Evolutionary conservation across 2,113 vertebrate genomes (phyloP).

Genomic region (Laticauda laticaudata): DNA sequence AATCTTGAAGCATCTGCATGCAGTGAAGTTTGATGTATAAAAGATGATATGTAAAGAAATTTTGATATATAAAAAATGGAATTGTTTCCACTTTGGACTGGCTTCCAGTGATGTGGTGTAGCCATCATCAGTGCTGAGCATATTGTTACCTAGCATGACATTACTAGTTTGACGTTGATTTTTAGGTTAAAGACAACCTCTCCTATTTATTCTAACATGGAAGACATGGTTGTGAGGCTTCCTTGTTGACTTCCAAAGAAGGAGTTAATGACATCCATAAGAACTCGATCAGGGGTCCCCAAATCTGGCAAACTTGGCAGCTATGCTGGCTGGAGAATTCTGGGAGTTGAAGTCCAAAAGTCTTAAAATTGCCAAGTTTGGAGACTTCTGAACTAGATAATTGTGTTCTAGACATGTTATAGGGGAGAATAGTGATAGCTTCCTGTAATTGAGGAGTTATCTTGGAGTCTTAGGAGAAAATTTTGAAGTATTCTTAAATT

Average conservation of each 20-base stretch:
- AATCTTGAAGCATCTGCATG: background rate
- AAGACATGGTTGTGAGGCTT: conserved; percentile 58
- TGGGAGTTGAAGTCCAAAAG: no score
- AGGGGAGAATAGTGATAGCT: conserved; percentile 60
- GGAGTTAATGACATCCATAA: conserved; percentile 54
- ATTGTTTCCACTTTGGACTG: background rate
- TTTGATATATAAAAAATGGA: background rate
- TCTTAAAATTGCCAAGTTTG: no score
- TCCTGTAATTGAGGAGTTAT: conserved; percentile 46
- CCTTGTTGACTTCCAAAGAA: conserved; percentile 56
- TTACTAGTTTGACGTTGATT: background rate
- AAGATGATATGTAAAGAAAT: no score
- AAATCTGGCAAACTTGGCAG: no score
- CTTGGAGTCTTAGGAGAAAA: conserved; percentile 36
- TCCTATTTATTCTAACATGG: conserved; percentile 45
- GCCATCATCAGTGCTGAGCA: no score
- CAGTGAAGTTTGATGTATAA: background rate
- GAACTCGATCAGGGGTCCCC: background rate
- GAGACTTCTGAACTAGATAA: conserved; percentile 43
- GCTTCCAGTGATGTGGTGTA: background rate
- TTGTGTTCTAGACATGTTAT: conserved; percentile 61
- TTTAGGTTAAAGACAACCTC: background rate
- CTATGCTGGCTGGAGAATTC: no score
- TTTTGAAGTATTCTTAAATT: conserved; percentile 47
- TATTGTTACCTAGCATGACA: no score